Base-by-base conservation (phyloP, 2,113 vertebrate genomes). In the Peucedramus taeniatus region DNA sequence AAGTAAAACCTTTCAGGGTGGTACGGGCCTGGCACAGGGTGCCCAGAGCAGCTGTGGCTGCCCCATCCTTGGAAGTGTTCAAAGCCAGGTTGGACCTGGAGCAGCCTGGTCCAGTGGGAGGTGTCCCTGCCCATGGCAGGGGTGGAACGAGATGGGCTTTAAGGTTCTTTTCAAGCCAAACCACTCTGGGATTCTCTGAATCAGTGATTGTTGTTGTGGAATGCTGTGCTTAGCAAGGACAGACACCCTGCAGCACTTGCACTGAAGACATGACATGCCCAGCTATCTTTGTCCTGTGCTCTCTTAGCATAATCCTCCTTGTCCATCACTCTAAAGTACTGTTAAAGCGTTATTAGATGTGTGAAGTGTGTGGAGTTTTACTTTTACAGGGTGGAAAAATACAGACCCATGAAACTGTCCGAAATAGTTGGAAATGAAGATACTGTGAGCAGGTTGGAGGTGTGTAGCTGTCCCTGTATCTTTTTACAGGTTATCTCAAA, bases 381-480 rank as follows among this genome's bases (percentile, higher is more conserved):
- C 74, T 94, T 95, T 61, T 63, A 56, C 82, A 99, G 99, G 99
- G 99, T 99, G 80, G 99, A 99, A 97, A 99, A 99, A 78, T 99
- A 99, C 95, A 98, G 99, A 54, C 99, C 99, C 9, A 9, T 98
- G 83, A 98, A 99, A 80, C 95, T 99, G 39, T 98, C 94, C 4
- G 98, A 99, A 93, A 97, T 99, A 39, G 99, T 99, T 8, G 99
- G 99, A 37, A 99, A 99, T 93, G 99, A 99, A 97, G 99, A 99
- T 61, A 99, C 99, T 0, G 98, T 99, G 77, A 99, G 99, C 97
- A 98, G 99, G n/a, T 75, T 99, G 94, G 98, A 99, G 98, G 98
- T 99, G 65, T 65, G 97, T 96, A 20, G 13, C 45, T 39, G 15
- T 60, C n/a, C 24, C 15, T 44, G 27, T 22, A 1, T 4, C 15